Evolutionary conservation across 1,140 invertebrate species (phyloP), one percentile per base, ranked within the genome.

Genomic region (Drosophila pandora): DNA sequence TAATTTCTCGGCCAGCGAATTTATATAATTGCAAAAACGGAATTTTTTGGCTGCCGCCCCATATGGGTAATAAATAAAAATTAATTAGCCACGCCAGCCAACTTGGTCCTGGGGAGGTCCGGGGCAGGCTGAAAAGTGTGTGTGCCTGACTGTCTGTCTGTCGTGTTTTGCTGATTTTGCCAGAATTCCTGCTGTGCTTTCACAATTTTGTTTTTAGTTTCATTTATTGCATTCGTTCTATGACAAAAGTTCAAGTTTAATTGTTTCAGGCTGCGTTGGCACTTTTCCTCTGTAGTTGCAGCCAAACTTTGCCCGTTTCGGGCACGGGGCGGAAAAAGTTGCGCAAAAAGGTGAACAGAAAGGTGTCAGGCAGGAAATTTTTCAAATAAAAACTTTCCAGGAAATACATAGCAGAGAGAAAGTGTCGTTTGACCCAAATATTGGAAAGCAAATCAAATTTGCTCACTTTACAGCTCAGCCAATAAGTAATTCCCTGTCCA

Each of bases 161-260:
- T 79, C 75, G 45, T 88, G 76, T 83, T 87, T 63, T 76, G 83
- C 82, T 87, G 83, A 87, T 83, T 63, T 50, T 55, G 62, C 83
- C 55, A 41, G 77, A 72, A 73, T 79, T 82, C 60, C 68, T 53
- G 76, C 67, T 76, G 70, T 56, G 47, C 67, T 79, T 79, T 79
- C 63, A 65, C 53, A 69, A 68, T 69, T 69, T n/a, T 56, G 53
- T 76, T 88, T 78, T 76, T 67, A 56, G 45, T 81, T 58, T 32
- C 59, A 53, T 61, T 67, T 79, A 75, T 75, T 57, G 64, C 57
- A 50, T 41, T 68, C 70, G 71, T 43, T 76, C 52, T 58, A 53
- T 88, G 79, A 88, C 84, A 88, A 88, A 88, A 88, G 79, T 89
- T 88, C 76, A 88, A 88, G 76, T 88, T 83, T 89, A 88, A 88